phyloP scores from a whole-genome alignment of 2,888 invertebrate species.

The Trachelus troglodyta region DNA sequence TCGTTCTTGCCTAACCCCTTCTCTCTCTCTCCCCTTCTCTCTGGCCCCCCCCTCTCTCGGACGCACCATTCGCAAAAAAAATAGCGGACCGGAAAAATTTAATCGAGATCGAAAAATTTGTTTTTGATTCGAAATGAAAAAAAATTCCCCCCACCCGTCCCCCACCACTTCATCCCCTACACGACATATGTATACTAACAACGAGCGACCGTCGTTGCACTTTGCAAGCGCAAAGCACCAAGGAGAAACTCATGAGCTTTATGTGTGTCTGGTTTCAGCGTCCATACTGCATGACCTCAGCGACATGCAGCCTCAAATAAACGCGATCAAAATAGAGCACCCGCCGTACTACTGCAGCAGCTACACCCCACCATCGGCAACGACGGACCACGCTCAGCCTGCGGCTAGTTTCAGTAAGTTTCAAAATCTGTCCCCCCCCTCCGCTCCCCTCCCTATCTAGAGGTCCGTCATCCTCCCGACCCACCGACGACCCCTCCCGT shows the following conservation, averaged over 20 bases:
- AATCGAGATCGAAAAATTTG: constrained; percentile 18
- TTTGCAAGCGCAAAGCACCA: neutral
- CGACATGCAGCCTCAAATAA: constrained; percentile 78
- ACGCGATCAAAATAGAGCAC: constrained; percentile 85
- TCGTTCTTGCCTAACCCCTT: constrained; percentile 16
- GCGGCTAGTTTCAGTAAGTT: constrained; percentile 65
- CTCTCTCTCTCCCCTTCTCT: constrained; percentile 4
- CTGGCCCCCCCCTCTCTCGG: constrained; percentile 5
- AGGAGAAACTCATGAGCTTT: neutral
- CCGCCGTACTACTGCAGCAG: constrained; percentile 85
- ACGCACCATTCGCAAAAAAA: constrained; percentile 3
- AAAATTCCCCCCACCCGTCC: neutral
- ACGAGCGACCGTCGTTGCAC: too few relatives aligned
- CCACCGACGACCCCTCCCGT: constrained; percentile 27
- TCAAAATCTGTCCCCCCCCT: constrained; percentile 37
- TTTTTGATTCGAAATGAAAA: constrained; percentile 9
- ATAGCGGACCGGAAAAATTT: constrained; percentile 11
- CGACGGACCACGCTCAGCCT: constrained; percentile 66
- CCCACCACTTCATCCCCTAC: neutral
- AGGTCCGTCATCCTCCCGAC: constrained; percentile 30
- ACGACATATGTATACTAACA: too few relatives aligned
- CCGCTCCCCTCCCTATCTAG: neutral
- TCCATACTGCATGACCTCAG: constrained; percentile 94
- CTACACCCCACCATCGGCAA: constrained; percentile 78
- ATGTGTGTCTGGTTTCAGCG: constrained; percentile 74